Evolutionary conservation across 1,140 invertebrate species (phyloP).

Genomic region (Laupala kohalensis): DNA sequence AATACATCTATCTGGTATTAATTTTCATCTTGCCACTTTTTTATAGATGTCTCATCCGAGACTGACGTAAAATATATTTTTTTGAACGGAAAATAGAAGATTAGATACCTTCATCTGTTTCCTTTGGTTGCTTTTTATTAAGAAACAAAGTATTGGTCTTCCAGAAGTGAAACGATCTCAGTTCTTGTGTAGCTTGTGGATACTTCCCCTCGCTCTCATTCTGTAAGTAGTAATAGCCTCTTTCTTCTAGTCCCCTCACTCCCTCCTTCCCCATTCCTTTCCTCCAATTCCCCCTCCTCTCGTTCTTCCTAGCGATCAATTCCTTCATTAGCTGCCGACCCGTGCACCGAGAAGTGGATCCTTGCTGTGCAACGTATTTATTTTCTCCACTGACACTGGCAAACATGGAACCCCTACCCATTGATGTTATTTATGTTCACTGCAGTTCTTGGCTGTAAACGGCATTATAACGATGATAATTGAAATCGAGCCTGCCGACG

Average conservation of each 20-base stretch:
- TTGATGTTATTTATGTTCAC: not conserved
- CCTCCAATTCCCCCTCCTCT: not conserved
- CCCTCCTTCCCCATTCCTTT: not conserved
- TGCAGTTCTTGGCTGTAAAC: not conserved
- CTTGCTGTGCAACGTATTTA: too few relatives aligned
- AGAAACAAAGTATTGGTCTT: too few relatives aligned
- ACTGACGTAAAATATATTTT: too few relatives aligned
- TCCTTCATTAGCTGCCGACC: not conserved
- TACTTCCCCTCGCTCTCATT: not conserved
- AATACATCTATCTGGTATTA: too few relatives aligned
- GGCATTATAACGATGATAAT: not conserved
- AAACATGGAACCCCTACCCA: not conserved
- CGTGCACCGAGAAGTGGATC: not conserved
- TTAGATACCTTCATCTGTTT: too few relatives aligned
- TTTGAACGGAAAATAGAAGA: too few relatives aligned
- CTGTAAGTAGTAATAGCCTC: not conserved
- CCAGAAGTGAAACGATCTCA: too few relatives aligned
- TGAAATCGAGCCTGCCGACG: too few relatives aligned
- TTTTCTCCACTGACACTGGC: not conserved
- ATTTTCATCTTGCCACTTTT: too few relatives aligned
- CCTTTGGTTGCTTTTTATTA: too few relatives aligned
- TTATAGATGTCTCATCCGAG: too few relatives aligned
- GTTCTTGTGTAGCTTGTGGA: too few relatives aligned
- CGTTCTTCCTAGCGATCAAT: not conserved
- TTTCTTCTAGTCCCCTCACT: not conserved